Evolutionary conservation across 1,140 invertebrate species (phyloP), one percentile per base, ranked within the genome.

Genomic region (Drosophila sechellia): DNA sequence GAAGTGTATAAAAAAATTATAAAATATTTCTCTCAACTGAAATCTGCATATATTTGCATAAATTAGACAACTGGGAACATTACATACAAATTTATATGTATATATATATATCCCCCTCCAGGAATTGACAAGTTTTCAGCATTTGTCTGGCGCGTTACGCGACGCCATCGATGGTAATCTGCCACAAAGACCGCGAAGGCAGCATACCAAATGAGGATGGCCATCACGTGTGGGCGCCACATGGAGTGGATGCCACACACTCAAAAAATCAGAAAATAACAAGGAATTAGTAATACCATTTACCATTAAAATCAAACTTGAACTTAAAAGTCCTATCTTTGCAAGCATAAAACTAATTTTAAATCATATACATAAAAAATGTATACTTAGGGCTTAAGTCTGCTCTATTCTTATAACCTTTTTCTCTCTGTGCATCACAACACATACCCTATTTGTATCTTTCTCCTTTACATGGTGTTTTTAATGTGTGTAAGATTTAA

Each of bases 11-110:
- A 83, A 66, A 66, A 87, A 83, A 77, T 89, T 87, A 87, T 81
- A 81, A 64, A 69, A 79, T 66, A 77, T 80, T 66, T 56, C 64
- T 53, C 35, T 60, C 64, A 46, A 54, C 46, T 78, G 49, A 43
- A 69, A 66, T 46, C 55, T 57, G 83, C 74, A 86, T 87, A 87
- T 55, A 87, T 86, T 75, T 81, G 59, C 83, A 86, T 86, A 86
- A 79, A 76, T 87, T 72, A 77, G 2, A 12, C 54, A 25, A 40
- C 68, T 87, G 75, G 78, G 68, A 74, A 85, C 42, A 40, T 68
- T 17, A 37, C 1, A 20, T n/a, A n/a, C n/a, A n/a, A n/a, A n/a
- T n/a, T n/a, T 37, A 56, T 17, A 17, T 17, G 1, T 17, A 17
- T 8, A 6, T 8, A 10, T 34, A 34, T 8, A n/a, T n/a, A 20